Evolutionary conservation across 2,113 vertebrate genomes (phyloP), one percentile per base, ranked within the genome.

Genomic region (Grus americana): DNA sequence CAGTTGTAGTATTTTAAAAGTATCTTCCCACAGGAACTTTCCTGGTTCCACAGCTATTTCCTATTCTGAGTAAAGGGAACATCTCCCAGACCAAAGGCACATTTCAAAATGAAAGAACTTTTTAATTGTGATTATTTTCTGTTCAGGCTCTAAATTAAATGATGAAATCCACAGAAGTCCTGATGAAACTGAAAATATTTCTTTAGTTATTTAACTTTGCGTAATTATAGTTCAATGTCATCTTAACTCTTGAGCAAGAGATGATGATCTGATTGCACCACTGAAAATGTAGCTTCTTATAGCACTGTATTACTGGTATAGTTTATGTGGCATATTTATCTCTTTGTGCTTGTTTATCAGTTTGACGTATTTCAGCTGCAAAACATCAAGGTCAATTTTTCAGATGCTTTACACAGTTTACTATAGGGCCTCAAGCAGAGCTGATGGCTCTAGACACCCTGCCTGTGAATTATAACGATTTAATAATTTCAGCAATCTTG

Each of bases 341-440:
- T 92, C 58, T 67, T 79, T 85, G 54, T 73, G 12, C 62, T 82
- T 87, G 47, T 72, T 95, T 94, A 50, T 85, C 80, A 66, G 12
- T 81, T 75, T 93, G 70, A 95, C 90, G 46, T 52, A 91, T 87
- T 95, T 91, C 66, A 91, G 40, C 62, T 95, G 70, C 57, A 92
- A 85, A 95, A 92, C 61, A 89, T 79, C 92, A 89, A 86, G 86
- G 84, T 91, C 80, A 90, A 76, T 90, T 94, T 93, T 92, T 96
- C 86, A 91, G 66, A 79, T 76, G 62, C 50, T 91, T 91, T 92
- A 73, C 61, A 75, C 36, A 32, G 49, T 89, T 92, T 84, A 72
- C 72, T 91, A 38, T 13, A 86, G 12, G 32, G 32, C 46, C 78
- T 91, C 74, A 94, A 95, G 54, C 68, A 87, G 86, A 88, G 74